phyloP scores from a whole-genome alignment of 2,888 invertebrate genomes.

The Ichneumoninae sp. region DNA sequence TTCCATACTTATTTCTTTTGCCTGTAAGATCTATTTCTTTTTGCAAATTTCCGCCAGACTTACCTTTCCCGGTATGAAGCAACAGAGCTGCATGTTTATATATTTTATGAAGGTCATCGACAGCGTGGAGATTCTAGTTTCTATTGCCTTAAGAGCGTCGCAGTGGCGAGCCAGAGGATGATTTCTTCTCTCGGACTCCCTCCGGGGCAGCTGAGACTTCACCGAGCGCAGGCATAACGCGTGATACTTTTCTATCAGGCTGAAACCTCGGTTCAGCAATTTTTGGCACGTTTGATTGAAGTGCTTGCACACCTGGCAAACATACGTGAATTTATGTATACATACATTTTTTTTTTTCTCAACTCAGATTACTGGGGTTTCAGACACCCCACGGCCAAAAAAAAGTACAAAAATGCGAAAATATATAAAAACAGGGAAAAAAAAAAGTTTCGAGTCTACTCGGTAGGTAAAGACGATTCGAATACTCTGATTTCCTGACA shows the following conservation, averaged over 20 bases:
- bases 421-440: not conserved
- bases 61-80: constrained; percentile 97
- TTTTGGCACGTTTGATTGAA: constrained; percentile 92
- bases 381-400: not conserved
- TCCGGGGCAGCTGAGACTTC: constrained; percentile 92
- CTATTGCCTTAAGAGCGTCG: constrained; percentile 95
- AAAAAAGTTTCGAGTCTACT: no score
- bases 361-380: no score
- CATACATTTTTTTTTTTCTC: no score
- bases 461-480: no score
- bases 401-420: constrained; percentile 35
- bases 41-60: constrained; percentile 64
- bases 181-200: constrained; percentile 95
- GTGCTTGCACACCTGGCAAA: constrained; percentile 90
- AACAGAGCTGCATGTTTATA: constrained; percentile 93
- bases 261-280: constrained; percentile 93
- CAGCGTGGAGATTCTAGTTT: constrained; percentile 95
- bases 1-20: constrained; percentile 15
- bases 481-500: no score
- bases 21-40: constrained; percentile 21
- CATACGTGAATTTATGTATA: constrained; percentile 48
- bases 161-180: constrained; percentile 95
- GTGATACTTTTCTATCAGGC: constrained; percentile 92
- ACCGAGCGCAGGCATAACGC: constrained; percentile 90
- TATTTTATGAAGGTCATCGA: constrained; percentile 97